These are phyloP conservation scores for Loris lydekkerianus DNA, from an alignment of 2,797 vertebrate genomes.

Conservation along the genomic window DNA sequence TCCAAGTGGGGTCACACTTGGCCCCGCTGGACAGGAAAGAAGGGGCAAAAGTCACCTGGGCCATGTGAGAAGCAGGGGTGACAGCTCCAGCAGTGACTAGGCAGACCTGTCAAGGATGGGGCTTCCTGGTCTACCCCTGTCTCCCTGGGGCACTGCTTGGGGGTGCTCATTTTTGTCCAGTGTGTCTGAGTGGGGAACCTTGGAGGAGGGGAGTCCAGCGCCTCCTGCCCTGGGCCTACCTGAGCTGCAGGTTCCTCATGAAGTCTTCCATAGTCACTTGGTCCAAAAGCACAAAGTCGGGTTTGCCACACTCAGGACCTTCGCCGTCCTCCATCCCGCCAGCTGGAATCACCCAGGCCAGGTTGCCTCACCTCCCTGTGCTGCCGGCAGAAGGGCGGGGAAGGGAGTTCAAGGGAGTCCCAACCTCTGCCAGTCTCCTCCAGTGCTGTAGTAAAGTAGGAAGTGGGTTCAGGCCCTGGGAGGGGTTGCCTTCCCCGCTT, in stretches of 20 bases:
- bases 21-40: not conserved
- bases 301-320: conserved; percentile 94
- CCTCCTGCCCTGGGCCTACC: conserved; percentile 87
- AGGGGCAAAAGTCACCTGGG: not conserved
- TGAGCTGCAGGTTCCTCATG: conserved; percentile 94
- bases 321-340: conserved; percentile 94
- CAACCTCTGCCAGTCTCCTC: not conserved
- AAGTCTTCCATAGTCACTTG: conserved; percentile 97
- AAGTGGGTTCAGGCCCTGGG: conserved; percentile 75
- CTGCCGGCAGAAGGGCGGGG: not conserved
- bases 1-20: not conserved
- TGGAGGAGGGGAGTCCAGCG: not conserved
- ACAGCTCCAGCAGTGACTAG: not conserved
- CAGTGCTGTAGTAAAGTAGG: conserved; percentile 65
- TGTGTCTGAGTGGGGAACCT: rapidly evolving
- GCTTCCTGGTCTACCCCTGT: rapidly evolving
- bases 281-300: conserved; percentile 96
- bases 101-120: not conserved
- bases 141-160: not conserved
- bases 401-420: not conserved
- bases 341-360: not conserved
- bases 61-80: not conserved
- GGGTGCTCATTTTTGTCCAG: not conserved
- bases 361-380: not conserved
- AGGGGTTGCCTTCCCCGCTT: conserved; percentile 32